Conservation (phyloP, 2,797 vertebrate species). For the Pelochelys cantorii region DNA sequence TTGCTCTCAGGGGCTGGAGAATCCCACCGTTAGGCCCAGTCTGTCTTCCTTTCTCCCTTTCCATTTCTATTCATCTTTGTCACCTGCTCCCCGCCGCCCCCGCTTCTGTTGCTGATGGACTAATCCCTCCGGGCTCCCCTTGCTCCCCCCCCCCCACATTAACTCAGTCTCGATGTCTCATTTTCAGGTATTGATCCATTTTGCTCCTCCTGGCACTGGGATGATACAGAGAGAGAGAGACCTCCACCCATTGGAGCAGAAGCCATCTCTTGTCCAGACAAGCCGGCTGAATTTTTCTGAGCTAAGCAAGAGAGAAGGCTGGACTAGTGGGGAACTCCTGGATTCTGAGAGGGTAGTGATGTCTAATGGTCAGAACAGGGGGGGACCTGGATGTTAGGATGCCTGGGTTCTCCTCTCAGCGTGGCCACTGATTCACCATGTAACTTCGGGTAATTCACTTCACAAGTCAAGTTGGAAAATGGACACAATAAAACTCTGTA, state of each 20-base stretch:
- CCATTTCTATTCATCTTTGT: neutral
- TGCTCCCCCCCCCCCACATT: conserved; percentile 71
- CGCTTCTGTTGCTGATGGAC: neutral
- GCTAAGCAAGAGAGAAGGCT: neutral
- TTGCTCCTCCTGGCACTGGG: conserved; percentile 38
- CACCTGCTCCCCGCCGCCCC: neutral
- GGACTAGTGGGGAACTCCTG: neutral
- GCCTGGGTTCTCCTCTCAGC: neutral
- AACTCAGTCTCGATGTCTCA: conserved; percentile 67
- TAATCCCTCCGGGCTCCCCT: neutral
- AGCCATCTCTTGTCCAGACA: neutral
- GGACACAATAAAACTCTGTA: neutral
- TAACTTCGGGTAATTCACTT: neutral
- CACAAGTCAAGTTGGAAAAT: neutral
- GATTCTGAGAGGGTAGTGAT: conserved; percentile 4
- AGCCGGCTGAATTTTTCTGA: neutral
- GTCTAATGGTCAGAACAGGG: neutral
- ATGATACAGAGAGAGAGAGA: fast-evolving
- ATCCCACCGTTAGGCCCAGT: neutral
- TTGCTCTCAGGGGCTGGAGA: neutral
- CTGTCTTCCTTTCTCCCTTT: neutral
- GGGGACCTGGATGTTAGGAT: too few species aligned
- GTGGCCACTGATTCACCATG: neutral
- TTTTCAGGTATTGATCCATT: conserved; percentile 80
- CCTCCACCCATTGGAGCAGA: neutral